Evolutionary conservation across 2,888 invertebrate genomes (phyloP), one percentile per base, ranked within the genome.

Genomic region (Drosophila monieri): DNA sequence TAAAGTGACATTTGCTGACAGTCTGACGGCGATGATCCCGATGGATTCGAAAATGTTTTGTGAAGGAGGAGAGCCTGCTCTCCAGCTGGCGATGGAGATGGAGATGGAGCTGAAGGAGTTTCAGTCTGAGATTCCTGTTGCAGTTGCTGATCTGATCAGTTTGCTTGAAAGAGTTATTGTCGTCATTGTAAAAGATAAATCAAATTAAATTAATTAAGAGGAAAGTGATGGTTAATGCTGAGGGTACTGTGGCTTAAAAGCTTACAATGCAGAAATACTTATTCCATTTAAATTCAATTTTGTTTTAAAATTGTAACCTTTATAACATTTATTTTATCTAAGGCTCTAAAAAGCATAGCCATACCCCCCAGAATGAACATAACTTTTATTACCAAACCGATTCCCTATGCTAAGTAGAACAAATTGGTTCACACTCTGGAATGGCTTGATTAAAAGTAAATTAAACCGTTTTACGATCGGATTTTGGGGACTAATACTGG

Each of bases 1-100:
- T 88, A 86, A 85, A 85, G 81, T 85, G 84, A 88, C 88, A 85
- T 85, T 85, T 66, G 84, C 61, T 84, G 88, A 85, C 87, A 85
- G 85, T 71, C 71, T 48, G 55, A 59, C 75, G 64, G 66, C 67
- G 52, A 54, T 44, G 72, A 64, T 64, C 57, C 65, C 58, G 39
- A 41, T 30, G 61, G 39, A 30, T 47, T 62, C 18, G 10, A 48
- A 35, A 35, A 10, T 32, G 32, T 32, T 32, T 14, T 6, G 35
- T n/a, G 35, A n/a, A 35, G n/a, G 35, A n/a, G 35, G 35, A 35
- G 35, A 9, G 27, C n/a, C 6, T 3, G 51, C n/a, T n/a, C n/a
- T n/a, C n/a, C n/a, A 14, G 56, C 53, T 51, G 37, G 43, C 61
- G 21, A 39, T 32, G 37, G 18, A 66, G 21, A 30, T 32, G 37